phyloP scores from a whole-genome alignment of 2,797 vertebrate species.

The Otus scops region DNA sequence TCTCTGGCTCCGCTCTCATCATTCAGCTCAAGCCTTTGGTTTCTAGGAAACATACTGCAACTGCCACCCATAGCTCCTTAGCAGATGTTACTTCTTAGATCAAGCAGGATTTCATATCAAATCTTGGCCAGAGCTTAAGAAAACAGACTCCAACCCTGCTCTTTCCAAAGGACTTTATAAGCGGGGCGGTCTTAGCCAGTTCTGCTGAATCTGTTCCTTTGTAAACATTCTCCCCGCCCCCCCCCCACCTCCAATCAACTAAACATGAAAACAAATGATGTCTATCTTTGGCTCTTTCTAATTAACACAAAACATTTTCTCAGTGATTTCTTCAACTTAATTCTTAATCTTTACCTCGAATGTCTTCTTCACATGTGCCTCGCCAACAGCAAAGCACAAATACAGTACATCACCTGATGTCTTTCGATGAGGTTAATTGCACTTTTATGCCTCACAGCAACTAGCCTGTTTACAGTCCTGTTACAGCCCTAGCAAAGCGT shows the following conservation, averaged over 20 bases:
- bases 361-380: neutral
- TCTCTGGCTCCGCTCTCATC: neutral
- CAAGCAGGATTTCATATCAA: neutral
- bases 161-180: neutral
- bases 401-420: neutral
- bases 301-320: neutral
- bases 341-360: neutral
- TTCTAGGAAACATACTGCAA: slow-evolving; percentile 19
- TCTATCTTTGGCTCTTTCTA: neutral
- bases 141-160: neutral
- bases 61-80: neutral
- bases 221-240: fast-evolving
- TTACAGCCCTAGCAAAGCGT: neutral
- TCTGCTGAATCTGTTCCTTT: neutral
- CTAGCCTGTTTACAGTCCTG: neutral
- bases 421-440: neutral
- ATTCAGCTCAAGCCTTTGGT: slow-evolving; percentile 4
- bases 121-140: neutral
- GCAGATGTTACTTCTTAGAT: slow-evolving; percentile 11
- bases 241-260: fast-evolving
- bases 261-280: neutral
- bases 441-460: neutral
- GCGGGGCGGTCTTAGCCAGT: neutral
- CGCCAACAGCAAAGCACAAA: neutral
- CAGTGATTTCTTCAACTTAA: neutral